These are phyloP conservation scores for Caenorhabditis auriculariae DNA, from an alignment of 2,888 invertebrate species.

Conservation along the genomic window DNA sequence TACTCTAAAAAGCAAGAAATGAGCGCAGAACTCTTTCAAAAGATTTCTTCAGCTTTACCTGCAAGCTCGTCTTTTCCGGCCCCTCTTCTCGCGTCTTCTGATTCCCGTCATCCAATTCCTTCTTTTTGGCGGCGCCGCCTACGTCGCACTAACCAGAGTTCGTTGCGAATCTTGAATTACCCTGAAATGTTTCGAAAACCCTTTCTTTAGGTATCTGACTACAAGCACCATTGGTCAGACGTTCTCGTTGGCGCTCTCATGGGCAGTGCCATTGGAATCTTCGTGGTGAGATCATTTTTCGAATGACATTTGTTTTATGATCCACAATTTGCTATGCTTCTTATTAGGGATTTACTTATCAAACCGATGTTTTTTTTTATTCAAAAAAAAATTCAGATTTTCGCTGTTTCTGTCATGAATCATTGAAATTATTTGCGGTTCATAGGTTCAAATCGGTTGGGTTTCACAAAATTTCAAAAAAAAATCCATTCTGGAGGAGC, in stretches of 20 bases:
- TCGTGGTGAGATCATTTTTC: conserved; percentile 19
- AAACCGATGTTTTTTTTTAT: background rate
- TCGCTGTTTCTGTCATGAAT: background rate
- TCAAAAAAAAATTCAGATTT: background rate
- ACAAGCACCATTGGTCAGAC: conserved; percentile 96
- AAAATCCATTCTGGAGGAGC: background rate
- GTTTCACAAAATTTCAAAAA: no score
- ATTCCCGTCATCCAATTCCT: conserved; percentile 83
- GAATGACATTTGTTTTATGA: background rate
- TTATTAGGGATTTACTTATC: no score
- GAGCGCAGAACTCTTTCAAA: background rate
- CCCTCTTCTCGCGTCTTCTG: conserved; percentile 76
- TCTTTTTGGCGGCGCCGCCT: conserved; percentile 70
- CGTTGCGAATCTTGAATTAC: background rate
- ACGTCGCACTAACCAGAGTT: conserved; percentile 31
- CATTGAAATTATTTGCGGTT: no score
- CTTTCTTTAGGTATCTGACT: conserved; percentile 48
- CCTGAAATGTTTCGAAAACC: background rate
- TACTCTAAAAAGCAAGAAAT: background rate
- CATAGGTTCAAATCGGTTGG: no score
- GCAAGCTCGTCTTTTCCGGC: conserved; percentile 80
- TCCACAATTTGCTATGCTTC: no score
- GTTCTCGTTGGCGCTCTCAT: conserved; percentile 78
- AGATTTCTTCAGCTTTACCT: conserved; percentile 76
- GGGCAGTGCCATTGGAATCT: conserved; percentile 62